Evolutionary conservation across 2,113 vertebrate species (phyloP).

Genomic region (Nyctereutes procyonoides): DNA sequence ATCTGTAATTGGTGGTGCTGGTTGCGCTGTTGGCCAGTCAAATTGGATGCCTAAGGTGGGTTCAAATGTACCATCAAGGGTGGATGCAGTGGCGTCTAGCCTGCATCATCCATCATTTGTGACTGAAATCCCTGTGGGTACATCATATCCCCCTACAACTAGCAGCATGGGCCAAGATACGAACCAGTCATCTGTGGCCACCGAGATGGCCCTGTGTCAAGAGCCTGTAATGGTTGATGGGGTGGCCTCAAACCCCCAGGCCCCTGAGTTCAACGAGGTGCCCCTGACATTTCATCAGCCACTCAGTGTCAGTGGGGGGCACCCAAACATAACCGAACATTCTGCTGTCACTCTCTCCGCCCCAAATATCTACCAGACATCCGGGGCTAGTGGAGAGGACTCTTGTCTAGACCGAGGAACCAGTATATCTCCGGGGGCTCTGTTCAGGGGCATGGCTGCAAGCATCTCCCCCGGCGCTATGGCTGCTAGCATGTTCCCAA

Average conservation of each 20-base stretch:
- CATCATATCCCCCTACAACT: rapidly evolving
- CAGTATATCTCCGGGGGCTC: neutral
- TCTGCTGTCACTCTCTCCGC: neutral
- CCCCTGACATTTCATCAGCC: neutral
- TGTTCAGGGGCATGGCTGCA: neutral
- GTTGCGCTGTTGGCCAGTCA: rapidly evolving
- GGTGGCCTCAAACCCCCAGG: neutral
- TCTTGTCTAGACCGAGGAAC: neutral
- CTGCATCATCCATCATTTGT: neutral
- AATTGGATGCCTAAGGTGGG: too few species aligned
- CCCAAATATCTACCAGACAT: neutral
- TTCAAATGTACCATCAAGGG: neutral
- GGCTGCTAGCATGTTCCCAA: neutral
- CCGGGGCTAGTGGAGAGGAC: neutral
- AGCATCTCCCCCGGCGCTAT: neutral
- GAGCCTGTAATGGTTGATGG: neutral
- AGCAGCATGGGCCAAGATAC: neutral
- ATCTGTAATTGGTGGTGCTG: neutral
- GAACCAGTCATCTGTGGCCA: neutral
- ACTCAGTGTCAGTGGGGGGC: rapidly evolving
- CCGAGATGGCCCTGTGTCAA: neutral
- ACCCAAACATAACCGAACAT: rapidly evolving
- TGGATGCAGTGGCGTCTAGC: rapidly evolving
- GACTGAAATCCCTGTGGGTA: rapidly evolving
- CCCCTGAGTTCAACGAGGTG: neutral